phyloP scores from a whole-genome alignment of 2,888 invertebrate genomes.

The Diploptera punctata region DNA sequence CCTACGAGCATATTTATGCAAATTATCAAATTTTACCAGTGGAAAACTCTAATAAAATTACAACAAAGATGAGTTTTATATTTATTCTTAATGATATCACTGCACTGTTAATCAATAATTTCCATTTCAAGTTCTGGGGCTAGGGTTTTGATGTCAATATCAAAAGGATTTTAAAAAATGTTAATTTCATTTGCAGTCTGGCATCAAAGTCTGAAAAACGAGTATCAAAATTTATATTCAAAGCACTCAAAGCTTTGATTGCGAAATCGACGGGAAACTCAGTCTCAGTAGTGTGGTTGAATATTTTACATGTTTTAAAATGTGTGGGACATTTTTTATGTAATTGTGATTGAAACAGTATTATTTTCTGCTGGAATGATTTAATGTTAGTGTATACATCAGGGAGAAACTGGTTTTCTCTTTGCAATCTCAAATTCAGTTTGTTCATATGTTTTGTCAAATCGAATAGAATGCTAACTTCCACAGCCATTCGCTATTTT shows the following conservation, averaged over 20 bases:
- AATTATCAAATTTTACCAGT: neutral
- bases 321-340: conserved; percentile 32
- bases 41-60: conserved; percentile 13
- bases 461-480: conserved; percentile 46
- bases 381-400: conserved; percentile 47
- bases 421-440: conserved; percentile 37
- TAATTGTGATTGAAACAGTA: conserved; percentile 31
- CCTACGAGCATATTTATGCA: neutral
- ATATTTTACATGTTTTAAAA: conserved; percentile 47
- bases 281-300: conserved; percentile 28
- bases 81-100: conserved; percentile 43
- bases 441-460: conserved; percentile 45
- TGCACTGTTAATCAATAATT: conserved; percentile 33
- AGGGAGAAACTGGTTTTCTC: conserved; percentile 46
- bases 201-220: conserved; percentile 1
- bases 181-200: neutral
- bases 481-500: conserved; percentile 46
- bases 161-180: conserved; percentile 18
- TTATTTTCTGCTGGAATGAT: conserved; percentile 43
- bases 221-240: neutral
- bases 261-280: conserved; percentile 43
- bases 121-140: neutral
- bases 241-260: conserved; percentile 44
- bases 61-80: conserved; percentile 45
- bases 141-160: neutral